Evolutionary conservation across 2,797 vertebrate genomes (phyloP), one percentile per base, ranked within the genome.

Genomic region (Melanotaenia pygmaea): DNA sequence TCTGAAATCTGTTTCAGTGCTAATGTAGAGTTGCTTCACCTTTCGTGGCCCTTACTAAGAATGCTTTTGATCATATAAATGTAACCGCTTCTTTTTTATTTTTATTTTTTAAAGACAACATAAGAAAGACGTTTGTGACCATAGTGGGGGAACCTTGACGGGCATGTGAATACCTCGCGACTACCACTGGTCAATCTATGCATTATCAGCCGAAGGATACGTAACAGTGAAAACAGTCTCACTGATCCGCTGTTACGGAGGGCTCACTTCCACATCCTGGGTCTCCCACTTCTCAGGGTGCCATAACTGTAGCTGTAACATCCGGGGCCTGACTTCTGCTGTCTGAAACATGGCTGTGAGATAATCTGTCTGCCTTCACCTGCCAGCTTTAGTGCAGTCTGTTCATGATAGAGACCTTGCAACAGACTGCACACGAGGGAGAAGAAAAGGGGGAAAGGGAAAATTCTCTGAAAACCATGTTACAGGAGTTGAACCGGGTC

Each of bases 131-230:
- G 26, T 81, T 66, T 32, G 64, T 43, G 81, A 79, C 81, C 72
- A 77, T 57, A 3, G 62, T 59, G 64, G 83, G 38, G 58, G 76
- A 72, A 60, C 70, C 67, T 80, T 77, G 76, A 81, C 72, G 65
- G 81, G 87, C 88, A 74, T 90, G 89, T 70, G 82, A 90, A 89
- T 92, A 91, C 91, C 91, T 94, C 93, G 86, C 69, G 86, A 92
- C 87, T 85, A 88, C 88, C 82, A 88, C 91, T 89, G 91, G 93
- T 90, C 88, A 90, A 94, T 93, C 94, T 94, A 94, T 95, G 94
- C 93, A 95, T 93, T 85, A 88, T 90, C 87, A 87, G 86, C 84
- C 65, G 70, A 85, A 75, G 53, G 74, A 86, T 72, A 75, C 51
- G 74, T 54, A 79, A 78, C 53, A 76, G 74, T 69, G 70, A 68